Evolutionary conservation across 2,888 invertebrate genomes (phyloP), one percentile per base, ranked within the genome.

Genomic region (Acronicta leporina): DNA sequence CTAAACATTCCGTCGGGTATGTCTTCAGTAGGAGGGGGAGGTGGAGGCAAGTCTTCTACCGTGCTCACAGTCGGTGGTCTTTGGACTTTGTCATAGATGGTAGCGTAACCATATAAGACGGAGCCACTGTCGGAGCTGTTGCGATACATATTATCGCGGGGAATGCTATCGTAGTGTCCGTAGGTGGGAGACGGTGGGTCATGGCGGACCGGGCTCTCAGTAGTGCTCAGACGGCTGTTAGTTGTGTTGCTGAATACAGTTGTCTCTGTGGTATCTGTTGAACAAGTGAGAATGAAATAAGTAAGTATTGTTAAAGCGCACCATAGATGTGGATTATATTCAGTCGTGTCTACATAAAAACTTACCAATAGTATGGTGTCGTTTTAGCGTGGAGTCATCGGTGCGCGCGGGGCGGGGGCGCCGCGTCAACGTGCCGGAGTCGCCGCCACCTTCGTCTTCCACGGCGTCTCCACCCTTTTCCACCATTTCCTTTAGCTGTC

Each of bases 401-500:
- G 81, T 71, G 13, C 87, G 85, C 0, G 80, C 46, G 20, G 74
- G 30, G 15, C 94, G 83, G 2, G 93, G 95, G 77, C 97, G 94
- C 74, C 97, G 88, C 90, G 93, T 93, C 27, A 93, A 86, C 2
- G 93, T 94, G 59, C 89, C 93, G 27, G 85, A 84, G 94, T 94
- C 97, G 87, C 90, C 96, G 80, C 95, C 95, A 0, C 89, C 83
- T 57, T 83, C 83, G 27, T 79, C 84, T 53, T 84, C 86, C 80
- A 87, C 75, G 83, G 91, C 62, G 3, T 85, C 85, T 0, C 80
- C 81, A 0, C 82, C 92, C 3, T 96, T 97, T 82, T 98, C 97
- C 2, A 97, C 97, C 81, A 97, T 98, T 87, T 98, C 98, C 83
- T 98, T 98, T 60, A 98, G 92, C 82, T 98, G 98, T 13, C 98